Percentiles rank a stretch among this genome's conserved stretches.
phyloP scores from a whole-genome alignment of 1,140 invertebrate species.

The Neotoxoptera formosana region DNA sequence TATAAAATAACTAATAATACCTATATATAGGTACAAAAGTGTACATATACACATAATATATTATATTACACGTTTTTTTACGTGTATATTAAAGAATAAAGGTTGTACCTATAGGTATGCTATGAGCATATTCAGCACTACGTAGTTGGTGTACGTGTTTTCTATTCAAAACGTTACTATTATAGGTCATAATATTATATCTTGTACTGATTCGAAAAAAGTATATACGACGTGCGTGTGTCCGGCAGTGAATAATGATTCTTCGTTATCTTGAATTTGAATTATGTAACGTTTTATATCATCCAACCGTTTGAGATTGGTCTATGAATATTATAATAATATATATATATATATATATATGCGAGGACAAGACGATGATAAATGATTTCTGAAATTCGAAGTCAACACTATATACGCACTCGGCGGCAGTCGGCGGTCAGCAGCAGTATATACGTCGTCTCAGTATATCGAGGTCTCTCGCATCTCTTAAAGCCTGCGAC shows the following conservation, averaged over 20 bases:
- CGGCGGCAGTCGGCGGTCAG: not conserved
- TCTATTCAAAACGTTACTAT: not conserved
- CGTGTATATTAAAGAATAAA: not conserved
- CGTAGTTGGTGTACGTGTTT: not conserved
- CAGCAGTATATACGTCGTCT: not conserved
- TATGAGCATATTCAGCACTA: not conserved
- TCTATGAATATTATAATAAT: not conserved
- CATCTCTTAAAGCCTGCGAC: not conserved
- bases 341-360: too few species aligned
- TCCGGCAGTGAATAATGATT: not conserved
- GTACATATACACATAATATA: not conserved
- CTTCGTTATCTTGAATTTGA: not conserved
- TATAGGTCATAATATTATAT: not conserved
- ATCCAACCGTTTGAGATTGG: not conserved
- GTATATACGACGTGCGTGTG: not conserved
- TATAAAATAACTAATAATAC: not conserved
- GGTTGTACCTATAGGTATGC: too few species aligned
- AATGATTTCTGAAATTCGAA: not conserved
- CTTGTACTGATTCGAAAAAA: not conserved
- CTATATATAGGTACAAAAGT: too few species aligned
- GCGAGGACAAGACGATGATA: not conserved
- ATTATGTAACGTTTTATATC: not conserved
- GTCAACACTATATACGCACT: not conserved
- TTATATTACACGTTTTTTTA: not conserved
- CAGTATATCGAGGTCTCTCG: not conserved